Evolutionary conservation across 2,113 vertebrate species (phyloP).

Genomic region (Herpailurus yagouaroundi): DNA sequence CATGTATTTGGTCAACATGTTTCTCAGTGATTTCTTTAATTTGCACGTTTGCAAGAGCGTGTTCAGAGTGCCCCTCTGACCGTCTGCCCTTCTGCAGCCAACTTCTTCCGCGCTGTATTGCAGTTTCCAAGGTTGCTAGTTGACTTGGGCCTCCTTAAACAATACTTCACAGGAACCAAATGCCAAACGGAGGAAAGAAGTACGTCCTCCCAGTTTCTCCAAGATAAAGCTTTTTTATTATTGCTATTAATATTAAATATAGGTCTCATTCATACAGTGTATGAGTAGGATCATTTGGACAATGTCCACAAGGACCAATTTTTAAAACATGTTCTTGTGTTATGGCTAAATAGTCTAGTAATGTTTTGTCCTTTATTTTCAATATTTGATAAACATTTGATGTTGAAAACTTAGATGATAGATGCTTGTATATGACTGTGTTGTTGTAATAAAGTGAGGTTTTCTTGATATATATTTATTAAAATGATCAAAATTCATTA

Average conservation of each 20-base stretch:
- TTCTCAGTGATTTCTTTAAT: constrained; percentile 27
- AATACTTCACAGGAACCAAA: constrained; percentile 45
- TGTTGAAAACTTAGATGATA: constrained; percentile 88
- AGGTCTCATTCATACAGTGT: constrained; percentile 91
- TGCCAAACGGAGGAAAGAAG: constrained; percentile 66
- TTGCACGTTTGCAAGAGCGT: constrained; percentile 55
- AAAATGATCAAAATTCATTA: constrained; percentile 87
- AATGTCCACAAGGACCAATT: constrained; percentile 89
- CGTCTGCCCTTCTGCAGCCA: background rate
- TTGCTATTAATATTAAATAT: constrained; percentile 87
- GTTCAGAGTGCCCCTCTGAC: background rate
- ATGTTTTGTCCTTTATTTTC: constrained; percentile 86
- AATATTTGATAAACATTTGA: constrained; percentile 88
- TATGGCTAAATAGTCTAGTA: constrained; percentile 84
- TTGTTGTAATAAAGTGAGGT: constrained; percentile 90
- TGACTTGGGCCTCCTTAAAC: background rate
- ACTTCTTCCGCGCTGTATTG: background rate
- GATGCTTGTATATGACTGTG: constrained; percentile 88
- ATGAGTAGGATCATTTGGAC: constrained; percentile 88
- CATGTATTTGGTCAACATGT: constrained; percentile 47
- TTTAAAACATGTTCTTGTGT: constrained; percentile 86
- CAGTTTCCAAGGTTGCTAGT: background rate
- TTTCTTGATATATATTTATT: constrained; percentile 91
- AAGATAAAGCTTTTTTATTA: constrained; percentile 86
- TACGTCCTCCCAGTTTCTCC: constrained; percentile 86